Base-by-base conservation (phyloP, 2,888 invertebrate species). In the Tachina fera region DNA sequence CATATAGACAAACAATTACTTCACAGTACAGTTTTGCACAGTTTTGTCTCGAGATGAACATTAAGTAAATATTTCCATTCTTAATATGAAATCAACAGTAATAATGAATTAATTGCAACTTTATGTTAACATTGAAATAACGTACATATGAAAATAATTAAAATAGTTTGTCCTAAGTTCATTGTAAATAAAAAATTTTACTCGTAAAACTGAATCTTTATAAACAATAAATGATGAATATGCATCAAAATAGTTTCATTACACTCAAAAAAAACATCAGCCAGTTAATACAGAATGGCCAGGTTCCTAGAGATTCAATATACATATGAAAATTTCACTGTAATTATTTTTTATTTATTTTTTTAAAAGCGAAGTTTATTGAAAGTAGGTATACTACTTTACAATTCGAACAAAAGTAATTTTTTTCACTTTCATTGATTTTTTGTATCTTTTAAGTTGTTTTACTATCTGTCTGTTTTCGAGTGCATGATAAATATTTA, bases 101-200 rank as follows among this genome's bases (percentile, higher is more conserved):
- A 9, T 1, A 63, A 56, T 53, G 10, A 56, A 56, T 67, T 56
- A 76, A 58, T 68, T 58, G 19, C 49, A 68, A 68, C 49, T 68
- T 49, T 76, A 10, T 3, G 45, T 67, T 47, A 67, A 56, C 67
- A 75, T 43, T 67, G 75, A 39, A 75, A 45, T 65, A 43, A 67
- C 8, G 19, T n/a, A 77, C 68, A 77, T 60, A 58, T 19, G 41
- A 60, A 78, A 63, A 49, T 60, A 67, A 78, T 72, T 72, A 83
- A 83, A 77, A 83, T 83, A 47, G 60, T 72, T 60, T 31, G 67
- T 60, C 51, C 71, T 83, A 72, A 78, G 77, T 72, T 83, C 72
- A 77, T 60, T 67, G 58, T 10, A 68, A 63, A 56, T 51, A 82
- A 19, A 39, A 39, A 67, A 43, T 75, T 39, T 41, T 53, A 31